Evolutionary conservation across 2,797 vertebrate species (phyloP).

Genomic region (Hylomyscus alleni): DNA sequence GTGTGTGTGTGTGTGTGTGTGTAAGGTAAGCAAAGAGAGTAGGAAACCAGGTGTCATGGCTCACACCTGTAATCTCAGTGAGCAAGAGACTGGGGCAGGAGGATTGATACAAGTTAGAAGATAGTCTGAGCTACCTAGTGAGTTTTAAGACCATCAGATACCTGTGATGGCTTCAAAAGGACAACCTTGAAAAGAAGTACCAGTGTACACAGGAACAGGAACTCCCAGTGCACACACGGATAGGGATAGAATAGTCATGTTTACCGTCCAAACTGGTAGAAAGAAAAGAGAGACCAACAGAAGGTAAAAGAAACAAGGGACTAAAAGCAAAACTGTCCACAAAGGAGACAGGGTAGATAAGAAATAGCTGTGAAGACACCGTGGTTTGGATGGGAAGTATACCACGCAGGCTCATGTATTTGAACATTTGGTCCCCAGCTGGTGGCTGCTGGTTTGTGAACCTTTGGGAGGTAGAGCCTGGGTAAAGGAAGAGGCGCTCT

Average conservation of each 20-base stretch:
- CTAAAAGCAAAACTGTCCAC: not conserved
- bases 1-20: not conserved
- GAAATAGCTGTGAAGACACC: not conserved
- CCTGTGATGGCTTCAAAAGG: not conserved
- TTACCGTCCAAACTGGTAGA: constrained; percentile 1
- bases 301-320: not conserved
- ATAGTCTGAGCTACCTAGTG: not conserved
- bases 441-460: not conserved
- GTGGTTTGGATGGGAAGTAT: no score
- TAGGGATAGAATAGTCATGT: not conserved
- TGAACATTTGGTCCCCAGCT: not conserved
- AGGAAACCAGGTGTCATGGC: not conserved
- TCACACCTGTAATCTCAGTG: not conserved
- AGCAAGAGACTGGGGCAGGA: not conserved
- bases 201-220: no score
- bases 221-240: accelerated
- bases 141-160: not conserved
- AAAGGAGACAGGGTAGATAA: not conserved
- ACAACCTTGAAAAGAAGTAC: not conserved
- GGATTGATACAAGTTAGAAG: not conserved
- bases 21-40: not conserved
- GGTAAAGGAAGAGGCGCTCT: not conserved
- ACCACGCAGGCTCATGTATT: accelerated
- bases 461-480: not conserved
- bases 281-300: not conserved